Percentiles rank a stretch among this genome's conserved stretches.
These are phyloP conservation scores for Anisognathus igniventris DNA, from an alignment of 2,797 vertebrate species.

Conservation along the genomic window DNA sequence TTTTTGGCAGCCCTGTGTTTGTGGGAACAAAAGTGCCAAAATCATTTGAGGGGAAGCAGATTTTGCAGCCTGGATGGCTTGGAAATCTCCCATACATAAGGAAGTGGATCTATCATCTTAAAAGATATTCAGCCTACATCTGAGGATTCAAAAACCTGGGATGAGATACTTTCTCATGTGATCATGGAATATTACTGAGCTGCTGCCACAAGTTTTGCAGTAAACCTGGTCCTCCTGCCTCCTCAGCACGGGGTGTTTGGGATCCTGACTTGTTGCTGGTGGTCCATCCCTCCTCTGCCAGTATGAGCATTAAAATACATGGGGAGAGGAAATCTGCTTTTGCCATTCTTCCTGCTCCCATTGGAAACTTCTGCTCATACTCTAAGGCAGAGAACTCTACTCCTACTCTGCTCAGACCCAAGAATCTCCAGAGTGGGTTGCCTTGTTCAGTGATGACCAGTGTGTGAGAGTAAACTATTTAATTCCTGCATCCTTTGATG, in stretches of 20 bases:
- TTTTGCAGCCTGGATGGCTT: constrained; percentile 29
- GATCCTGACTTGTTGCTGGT: neutral
- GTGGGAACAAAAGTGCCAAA: constrained; percentile 46
- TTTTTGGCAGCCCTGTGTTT: constrained; percentile 15
- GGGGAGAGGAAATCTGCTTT: neutral
- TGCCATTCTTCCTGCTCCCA: neutral
- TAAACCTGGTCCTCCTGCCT: neutral
- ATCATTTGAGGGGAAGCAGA: constrained; percentile 38
- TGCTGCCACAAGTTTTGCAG: neutral
- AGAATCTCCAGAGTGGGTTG: neutral
- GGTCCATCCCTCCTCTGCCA: neutral
- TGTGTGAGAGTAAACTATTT: neutral
- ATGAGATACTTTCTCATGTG: neutral
- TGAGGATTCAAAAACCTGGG: neutral
- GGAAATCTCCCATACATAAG: constrained; percentile 26
- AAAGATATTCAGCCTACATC: neutral
- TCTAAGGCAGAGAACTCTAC: neutral
- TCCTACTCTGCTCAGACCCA: neutral
- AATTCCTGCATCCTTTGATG: neutral
- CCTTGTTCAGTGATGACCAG: neutral
- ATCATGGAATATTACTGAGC: neutral
- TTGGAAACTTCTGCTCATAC: neutral
- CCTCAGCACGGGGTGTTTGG: neutral
- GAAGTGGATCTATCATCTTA: neutral
- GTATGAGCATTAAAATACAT: neutral